Evolutionary conservation across 2,797 vertebrate genomes (phyloP), one percentile per base, ranked within the genome.

Genomic region (Enteromius anoplus): DNA sequence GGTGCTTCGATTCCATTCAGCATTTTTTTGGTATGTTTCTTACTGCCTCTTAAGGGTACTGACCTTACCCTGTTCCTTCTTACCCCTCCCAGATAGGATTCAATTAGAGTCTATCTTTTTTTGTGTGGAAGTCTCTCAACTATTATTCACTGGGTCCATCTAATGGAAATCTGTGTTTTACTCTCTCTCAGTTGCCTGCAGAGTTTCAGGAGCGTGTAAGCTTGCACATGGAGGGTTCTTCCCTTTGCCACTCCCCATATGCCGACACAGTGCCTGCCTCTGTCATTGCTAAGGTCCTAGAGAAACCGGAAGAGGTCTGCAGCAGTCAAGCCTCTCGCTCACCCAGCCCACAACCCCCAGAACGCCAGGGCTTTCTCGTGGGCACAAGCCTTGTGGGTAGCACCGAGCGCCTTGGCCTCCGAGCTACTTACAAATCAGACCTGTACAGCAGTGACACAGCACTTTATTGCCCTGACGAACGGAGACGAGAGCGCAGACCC

Each of bases 401-500:
- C 0, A 88, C 91, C 0, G 96, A 95, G 84, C 96, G 96, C 72
- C 91, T 94, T 0, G 93, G 94, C 55, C 92, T 96, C 6, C 91
- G 94, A 0, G 91, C 95, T 0, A 94, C 96, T 64, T 98, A 96
- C 89, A 97, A 97, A 88, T 95, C 95, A 0, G 97, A 99, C 86
- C 89, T 97, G 89, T 98, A 98, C 91, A 97, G 97, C 91, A 98
- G 98, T 0, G 97, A 99, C 92, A 96, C 97, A 0, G 97, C 97
- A 2, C 95, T 99, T 82, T 99, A 99, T 92, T 97, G 97, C 90
- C 96, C 97, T 0, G 97, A 98, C 0, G 97, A 98, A 66, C 93
- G 95, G 15, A 94, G 94, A 45, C 93, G 92, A 0, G 96, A 96
- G 85, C 94, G 97, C 19, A 89, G 97, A 86, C 97, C 95, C 76